Evolutionary conservation across 2,888 invertebrate genomes (phyloP).

Genomic region (Drosophila antonietae): DNA sequence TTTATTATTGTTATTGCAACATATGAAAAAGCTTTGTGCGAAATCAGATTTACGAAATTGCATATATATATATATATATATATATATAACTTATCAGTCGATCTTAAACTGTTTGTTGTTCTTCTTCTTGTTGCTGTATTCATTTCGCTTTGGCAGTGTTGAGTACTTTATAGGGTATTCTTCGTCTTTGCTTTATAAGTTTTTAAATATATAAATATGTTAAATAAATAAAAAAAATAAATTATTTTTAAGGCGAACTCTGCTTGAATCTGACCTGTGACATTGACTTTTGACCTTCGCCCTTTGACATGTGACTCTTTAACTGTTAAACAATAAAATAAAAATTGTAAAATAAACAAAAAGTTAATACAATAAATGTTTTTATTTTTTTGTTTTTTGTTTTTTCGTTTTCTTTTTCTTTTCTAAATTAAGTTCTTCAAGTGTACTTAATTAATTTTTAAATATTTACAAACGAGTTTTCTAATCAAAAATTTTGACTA

Average conservation of each 20-base stretch:
- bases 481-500: constrained; percentile 48
- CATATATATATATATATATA: constrained; percentile 19
- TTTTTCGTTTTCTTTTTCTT: neutral
- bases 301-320: constrained; percentile 17
- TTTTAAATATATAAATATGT: constrained; percentile 24
- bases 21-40: constrained; percentile 47
- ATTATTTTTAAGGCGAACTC: constrained; percentile 39
- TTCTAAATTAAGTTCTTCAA: constrained; percentile 28
- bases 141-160: constrained; percentile 81
- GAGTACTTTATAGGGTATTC: constrained; percentile 50
- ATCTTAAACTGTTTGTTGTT: constrained; percentile 51
- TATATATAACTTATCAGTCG: constrained; percentile 52
- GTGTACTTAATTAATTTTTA: constrained; percentile 34
- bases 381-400: neutral
- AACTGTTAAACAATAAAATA: neutral
- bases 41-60: constrained; percentile 23
- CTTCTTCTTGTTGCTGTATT: constrained; percentile 41
- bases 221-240: neutral
- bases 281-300: constrained; percentile 3
- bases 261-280: constrained; percentile 6
- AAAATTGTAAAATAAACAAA: constrained; percentile 6
- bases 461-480: constrained; percentile 41
- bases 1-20: constrained; percentile 48
- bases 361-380: constrained; percentile 2
- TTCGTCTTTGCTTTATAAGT: constrained; percentile 13